These are phyloP conservation scores for Lateolabrax maculatus DNA, from an alignment of 2,797 vertebrate genomes.

Conservation along the genomic window DNA sequence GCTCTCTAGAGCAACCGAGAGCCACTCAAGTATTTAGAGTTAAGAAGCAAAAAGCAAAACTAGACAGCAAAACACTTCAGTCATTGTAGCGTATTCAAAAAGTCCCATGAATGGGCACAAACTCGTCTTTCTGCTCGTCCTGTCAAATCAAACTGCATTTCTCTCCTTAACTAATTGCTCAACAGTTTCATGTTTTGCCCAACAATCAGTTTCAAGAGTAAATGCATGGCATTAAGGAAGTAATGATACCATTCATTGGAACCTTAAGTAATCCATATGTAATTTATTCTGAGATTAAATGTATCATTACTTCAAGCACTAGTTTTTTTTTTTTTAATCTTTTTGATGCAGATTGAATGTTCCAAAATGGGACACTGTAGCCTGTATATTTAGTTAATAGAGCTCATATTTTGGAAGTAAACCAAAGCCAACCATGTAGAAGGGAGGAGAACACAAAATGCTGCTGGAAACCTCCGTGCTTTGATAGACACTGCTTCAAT, in stretches of 20 bases:
- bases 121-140: background rate
- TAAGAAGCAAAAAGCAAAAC: conserved; percentile 2
- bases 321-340: conserved; percentile 26
- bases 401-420: conserved; percentile 35
- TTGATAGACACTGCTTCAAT: conserved; percentile 33
- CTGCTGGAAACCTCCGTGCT: conserved; percentile 1
- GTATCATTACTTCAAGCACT: conserved; percentile 16
- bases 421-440: conserved; percentile 41
- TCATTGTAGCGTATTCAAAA: background rate
- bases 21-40: conserved; percentile 6
- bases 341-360: conserved; percentile 5
- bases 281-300: conserved; percentile 40
- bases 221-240: conserved; percentile 45
- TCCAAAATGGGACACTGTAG: conserved; percentile 25
- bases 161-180: conserved; percentile 36
- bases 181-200: conserved; percentile 26
- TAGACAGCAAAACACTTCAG: background rate
- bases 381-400: background rate
- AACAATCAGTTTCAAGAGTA: conserved; percentile 42
- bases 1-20: conserved; percentile 3
- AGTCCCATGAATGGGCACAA: background rate
- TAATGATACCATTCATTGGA: conserved; percentile 20
- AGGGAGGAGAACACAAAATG: conserved; percentile 33
- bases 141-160: conserved; percentile 27
- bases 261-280: conserved; percentile 33